A percentile compares a stretch with the other conserved stretches of the same genome.
phyloP scores from a whole-genome alignment of 2,888 invertebrate species.

The Glyphotaelius pellucidus region DNA sequence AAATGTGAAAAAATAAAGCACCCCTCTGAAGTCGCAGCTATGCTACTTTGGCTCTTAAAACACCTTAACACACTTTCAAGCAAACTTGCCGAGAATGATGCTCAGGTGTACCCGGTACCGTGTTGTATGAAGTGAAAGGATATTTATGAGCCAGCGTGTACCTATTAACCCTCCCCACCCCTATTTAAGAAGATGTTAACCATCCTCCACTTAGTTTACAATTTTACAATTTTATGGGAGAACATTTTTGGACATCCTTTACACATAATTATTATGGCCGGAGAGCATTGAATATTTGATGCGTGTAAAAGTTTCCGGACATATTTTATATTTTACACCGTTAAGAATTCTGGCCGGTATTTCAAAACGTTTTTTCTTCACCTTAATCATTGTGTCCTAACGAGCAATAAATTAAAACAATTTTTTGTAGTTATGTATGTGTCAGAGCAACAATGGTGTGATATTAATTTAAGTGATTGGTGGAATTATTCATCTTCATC shows the following conservation, averaged over 20 bases:
- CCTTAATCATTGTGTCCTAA: neutral
- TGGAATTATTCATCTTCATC: no score
- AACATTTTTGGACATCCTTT: constrained; percentile 51
- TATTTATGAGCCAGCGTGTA: constrained; percentile 64
- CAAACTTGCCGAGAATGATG: constrained; percentile 66
- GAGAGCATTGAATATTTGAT: constrained; percentile 43
- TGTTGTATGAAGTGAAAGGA: constrained; percentile 64
- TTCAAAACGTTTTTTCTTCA: neutral
- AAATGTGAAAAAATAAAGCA: neutral
- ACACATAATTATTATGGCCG: constrained; percentile 39
- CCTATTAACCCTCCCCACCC: constrained; percentile 57
- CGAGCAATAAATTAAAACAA: neutral
- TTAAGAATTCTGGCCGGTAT: neutral
- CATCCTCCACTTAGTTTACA: constrained; percentile 53
- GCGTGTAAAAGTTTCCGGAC: constrained; percentile 15
- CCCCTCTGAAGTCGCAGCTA: constrained; percentile 43
- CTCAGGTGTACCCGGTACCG: constrained; percentile 63
- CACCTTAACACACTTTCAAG: constrained; percentile 66
- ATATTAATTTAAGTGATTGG: no score
- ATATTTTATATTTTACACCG: constrained; percentile 16
- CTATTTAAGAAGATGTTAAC: constrained; percentile 52
- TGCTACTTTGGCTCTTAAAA: constrained; percentile 62
- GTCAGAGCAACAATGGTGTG: neutral
- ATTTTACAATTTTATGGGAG: constrained; percentile 51
- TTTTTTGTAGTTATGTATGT: neutral